These are phyloP conservation scores for Heliothis subflexa DNA, from an alignment of 1,140 invertebrate species.

Conservation along the genomic window DNA sequence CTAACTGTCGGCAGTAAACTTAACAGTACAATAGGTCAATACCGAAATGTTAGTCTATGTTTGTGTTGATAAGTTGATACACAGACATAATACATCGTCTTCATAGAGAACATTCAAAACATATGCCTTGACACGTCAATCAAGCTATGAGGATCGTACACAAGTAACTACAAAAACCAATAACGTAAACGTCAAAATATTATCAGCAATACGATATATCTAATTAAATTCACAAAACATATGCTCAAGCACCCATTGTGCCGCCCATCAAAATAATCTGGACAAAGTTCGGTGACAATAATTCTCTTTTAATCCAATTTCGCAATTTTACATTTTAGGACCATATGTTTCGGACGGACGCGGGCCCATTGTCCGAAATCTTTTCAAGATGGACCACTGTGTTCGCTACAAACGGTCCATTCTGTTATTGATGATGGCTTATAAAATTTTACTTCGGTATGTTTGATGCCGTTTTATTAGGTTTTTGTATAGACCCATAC, in stretches of 20 bases:
- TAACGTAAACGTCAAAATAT: slow-evolving; percentile 68
- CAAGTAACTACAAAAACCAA: not conserved
- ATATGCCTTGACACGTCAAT: slow-evolving; percentile 4
- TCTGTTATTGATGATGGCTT: slow-evolving; percentile 71
- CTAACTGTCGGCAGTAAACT: too few species aligned
- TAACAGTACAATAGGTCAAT: too few species aligned
- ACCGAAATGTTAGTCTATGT: not conserved
- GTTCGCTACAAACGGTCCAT: slow-evolving; percentile 58
- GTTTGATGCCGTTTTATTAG: slow-evolving; percentile 62
- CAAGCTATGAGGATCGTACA: slow-evolving; percentile 12
- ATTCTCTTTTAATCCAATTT: slow-evolving; percentile 80
- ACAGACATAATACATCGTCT: too few species aligned
- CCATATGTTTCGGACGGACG: slow-evolving; percentile 67
- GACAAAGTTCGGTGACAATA: slow-evolving; percentile 63
- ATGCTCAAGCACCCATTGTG: slow-evolving; percentile 59
- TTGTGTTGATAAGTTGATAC: not conserved
- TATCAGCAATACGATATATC: slow-evolving; percentile 57
- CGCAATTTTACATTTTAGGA: slow-evolving; percentile 69
- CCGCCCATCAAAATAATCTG: slow-evolving; percentile 67
- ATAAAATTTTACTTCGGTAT: slow-evolving; percentile 66
- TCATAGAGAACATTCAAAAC: not conserved
- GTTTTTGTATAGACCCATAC: slow-evolving; percentile 64
- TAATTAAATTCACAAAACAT: slow-evolving; percentile 65
- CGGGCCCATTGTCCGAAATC: slow-evolving; percentile 70
- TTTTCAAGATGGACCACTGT: slow-evolving; percentile 62